Conservation (phyloP, 2,888 invertebrate genomes). For the Therioaphis trifolii region DNA sequence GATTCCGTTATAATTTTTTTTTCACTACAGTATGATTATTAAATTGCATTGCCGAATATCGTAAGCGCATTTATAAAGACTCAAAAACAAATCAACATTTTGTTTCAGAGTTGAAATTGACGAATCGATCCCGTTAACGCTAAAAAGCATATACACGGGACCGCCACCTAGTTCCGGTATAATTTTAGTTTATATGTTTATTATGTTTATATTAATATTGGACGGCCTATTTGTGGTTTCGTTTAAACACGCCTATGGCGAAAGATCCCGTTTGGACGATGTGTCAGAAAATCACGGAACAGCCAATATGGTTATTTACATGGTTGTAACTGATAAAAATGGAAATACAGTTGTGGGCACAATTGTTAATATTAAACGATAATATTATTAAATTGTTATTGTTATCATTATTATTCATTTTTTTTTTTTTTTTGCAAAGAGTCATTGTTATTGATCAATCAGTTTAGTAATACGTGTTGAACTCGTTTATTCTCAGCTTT, state of each 20-base stretch:
- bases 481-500: conserved; percentile 67
- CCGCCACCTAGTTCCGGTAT: conserved; percentile 90
- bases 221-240: conserved; percentile 82
- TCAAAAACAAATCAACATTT: no score
- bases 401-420: no score
- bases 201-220: no score
- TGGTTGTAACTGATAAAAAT: conserved; percentile 81
- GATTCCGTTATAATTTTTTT: conserved; percentile 73
- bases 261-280: conserved; percentile 79
- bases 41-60: no score
- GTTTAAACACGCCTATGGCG: conserved; percentile 91
- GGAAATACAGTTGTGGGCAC: conserved; percentile 93
- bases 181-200: conserved; percentile 83
- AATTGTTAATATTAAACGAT: conserved; percentile 92
- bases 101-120: conserved; percentile 76
- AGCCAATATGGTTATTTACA: no score
- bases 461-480: no score
- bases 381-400: no score
- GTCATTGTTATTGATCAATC: no score
- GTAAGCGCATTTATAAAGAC: not conserved
- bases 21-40: conserved; percentile 64
- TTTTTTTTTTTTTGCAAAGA: not conserved
- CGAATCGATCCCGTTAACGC: conserved; percentile 73
- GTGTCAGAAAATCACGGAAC: conserved; percentile 72
- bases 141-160: conserved; percentile 78